A percentile compares a stretch with the other conserved stretches of the same genome.
These are phyloP conservation scores for Drosophila crucigera DNA, from an alignment of 2,888 invertebrate genomes.

Conservation along the genomic window DNA sequence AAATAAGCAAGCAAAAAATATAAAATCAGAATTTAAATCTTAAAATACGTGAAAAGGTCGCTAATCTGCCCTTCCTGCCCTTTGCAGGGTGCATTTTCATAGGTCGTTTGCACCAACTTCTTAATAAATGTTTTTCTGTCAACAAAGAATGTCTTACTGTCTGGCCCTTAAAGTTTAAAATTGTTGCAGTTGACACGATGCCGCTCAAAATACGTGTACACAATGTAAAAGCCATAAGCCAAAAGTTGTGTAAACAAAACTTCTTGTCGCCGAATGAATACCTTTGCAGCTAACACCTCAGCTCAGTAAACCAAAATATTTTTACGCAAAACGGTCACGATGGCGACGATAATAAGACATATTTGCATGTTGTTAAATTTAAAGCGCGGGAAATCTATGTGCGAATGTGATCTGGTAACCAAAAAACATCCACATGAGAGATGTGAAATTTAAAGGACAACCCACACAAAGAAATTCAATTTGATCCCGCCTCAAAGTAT, in stretches of 20 bases:
- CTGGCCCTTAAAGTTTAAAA: constrained; percentile 11
- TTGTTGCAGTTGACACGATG: neutral
- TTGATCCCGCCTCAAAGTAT: constrained; percentile 20
- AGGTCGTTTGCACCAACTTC: constrained; percentile 28
- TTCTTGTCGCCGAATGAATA: constrained; percentile 2
- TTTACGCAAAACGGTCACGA: neutral
- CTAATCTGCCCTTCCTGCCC: too few relatives aligned
- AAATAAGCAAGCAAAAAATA: neutral
- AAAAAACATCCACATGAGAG: neutral
- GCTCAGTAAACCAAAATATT: constrained; percentile 17
- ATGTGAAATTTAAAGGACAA: neutral
- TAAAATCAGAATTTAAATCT: neutral
- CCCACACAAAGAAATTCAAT: neutral
- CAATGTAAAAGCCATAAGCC: neutral
- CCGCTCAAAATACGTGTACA: constrained; percentile 4
- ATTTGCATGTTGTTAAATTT: constrained; percentile 20
- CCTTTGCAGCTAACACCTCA: constrained; percentile 22
- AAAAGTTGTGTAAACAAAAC: constrained; percentile 15
- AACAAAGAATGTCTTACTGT: constrained; percentile 2
- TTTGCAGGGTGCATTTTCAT: neutral
- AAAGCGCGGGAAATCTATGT: neutral
- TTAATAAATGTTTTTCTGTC: constrained; percentile 12
- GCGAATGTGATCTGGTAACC: neutral
- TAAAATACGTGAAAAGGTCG: neutral
- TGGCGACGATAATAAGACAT: constrained; percentile 26